A percentile compares a stretch with the other conserved stretches of the same genome.
Conservation (phyloP, 2,113 vertebrate genomes). For the Siniperca knerii region DNA sequence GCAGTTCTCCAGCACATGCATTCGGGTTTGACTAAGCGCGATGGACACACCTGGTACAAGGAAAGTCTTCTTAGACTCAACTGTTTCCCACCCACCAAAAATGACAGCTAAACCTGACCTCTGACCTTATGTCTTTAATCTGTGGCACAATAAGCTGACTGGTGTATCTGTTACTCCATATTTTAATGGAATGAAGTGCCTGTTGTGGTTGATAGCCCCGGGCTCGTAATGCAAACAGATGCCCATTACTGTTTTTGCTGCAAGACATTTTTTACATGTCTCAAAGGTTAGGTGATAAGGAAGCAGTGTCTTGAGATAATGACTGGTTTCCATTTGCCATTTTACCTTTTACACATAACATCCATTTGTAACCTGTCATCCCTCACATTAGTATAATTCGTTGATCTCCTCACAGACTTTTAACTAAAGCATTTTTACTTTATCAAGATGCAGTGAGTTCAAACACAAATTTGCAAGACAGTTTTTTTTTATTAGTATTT, state of each 20-base stretch:
- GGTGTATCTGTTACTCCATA: constrained; percentile 69
- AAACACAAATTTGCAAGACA: constrained; percentile 27
- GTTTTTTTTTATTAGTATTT: constrained; percentile 40
- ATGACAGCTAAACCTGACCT: constrained; percentile 65
- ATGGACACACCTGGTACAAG: constrained; percentile 32
- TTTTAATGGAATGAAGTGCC: constrained; percentile 73
- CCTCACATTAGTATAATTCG: constrained; percentile 53
- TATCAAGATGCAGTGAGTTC: constrained; percentile 31
- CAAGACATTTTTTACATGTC: constrained; percentile 56
- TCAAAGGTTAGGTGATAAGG: constrained; percentile 66
- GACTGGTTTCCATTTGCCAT: constrained; percentile 62
- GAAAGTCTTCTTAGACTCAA: constrained; percentile 68
- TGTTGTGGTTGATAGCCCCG: constrained; percentile 57
- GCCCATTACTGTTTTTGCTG: constrained; percentile 70
- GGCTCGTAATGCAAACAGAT: constrained; percentile 73
- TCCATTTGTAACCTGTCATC: constrained; percentile 54
- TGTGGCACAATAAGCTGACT: constrained; percentile 50
- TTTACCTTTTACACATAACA: constrained; percentile 57
- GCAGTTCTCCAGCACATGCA: constrained; percentile 64
- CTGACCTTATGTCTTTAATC: constrained; percentile 56
- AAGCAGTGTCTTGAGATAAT: constrained; percentile 65
- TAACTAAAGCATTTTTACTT: constrained; percentile 31
- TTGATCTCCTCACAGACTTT: constrained; percentile 29
- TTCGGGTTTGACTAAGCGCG: constrained; percentile 60
- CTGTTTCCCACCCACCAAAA: constrained; percentile 68